phyloP scores from a whole-genome alignment of 2,888 invertebrate species.

The Sphecodes monilicornis region DNA sequence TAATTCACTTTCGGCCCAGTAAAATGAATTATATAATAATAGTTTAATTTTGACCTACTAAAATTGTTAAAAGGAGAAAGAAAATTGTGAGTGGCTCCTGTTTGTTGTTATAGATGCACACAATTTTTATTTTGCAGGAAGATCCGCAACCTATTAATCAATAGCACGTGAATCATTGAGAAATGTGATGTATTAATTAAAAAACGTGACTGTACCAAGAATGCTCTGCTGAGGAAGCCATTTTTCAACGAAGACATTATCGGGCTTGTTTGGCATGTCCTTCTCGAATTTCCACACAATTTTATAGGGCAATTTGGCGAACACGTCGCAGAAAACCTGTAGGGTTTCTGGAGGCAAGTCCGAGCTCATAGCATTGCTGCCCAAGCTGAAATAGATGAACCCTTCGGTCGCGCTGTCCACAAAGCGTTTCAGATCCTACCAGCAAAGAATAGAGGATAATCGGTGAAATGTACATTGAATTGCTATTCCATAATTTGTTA shows the following conservation, averaged over 20 bases:
- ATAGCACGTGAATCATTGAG: neutral
- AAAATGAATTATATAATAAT: too few relatives aligned
- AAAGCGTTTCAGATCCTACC: conserved; percentile 64
- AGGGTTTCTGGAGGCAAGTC: conserved; percentile 47
- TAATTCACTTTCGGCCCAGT: too few relatives aligned
- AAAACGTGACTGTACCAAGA: conserved; percentile 58
- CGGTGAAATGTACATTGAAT: too few relatives aligned
- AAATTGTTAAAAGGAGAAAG: too few relatives aligned
- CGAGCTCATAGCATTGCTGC: conserved; percentile 61
- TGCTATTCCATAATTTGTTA: too few relatives aligned
- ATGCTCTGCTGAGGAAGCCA: conserved; percentile 72
- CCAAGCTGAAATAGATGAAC: conserved; percentile 74
- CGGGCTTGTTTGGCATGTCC: conserved; percentile 37
- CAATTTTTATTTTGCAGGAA: too few relatives aligned
- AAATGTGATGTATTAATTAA: neutral
- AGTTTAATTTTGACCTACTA: too few relatives aligned
- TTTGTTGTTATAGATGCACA: too few relatives aligned
- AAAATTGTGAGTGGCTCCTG: too few relatives aligned
- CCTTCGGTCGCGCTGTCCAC: conserved; percentile 68
- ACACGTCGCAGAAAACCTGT: conserved; percentile 60
- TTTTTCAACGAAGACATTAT: conserved; percentile 62
- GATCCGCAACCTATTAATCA: too few relatives aligned
- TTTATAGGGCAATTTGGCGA: conserved; percentile 68
- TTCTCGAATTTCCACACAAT: conserved; percentile 74
- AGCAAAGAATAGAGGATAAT: neutral